Evolutionary conservation across 2,797 vertebrate genomes (phyloP).

Genomic region (Spinus olivaceus): DNA sequence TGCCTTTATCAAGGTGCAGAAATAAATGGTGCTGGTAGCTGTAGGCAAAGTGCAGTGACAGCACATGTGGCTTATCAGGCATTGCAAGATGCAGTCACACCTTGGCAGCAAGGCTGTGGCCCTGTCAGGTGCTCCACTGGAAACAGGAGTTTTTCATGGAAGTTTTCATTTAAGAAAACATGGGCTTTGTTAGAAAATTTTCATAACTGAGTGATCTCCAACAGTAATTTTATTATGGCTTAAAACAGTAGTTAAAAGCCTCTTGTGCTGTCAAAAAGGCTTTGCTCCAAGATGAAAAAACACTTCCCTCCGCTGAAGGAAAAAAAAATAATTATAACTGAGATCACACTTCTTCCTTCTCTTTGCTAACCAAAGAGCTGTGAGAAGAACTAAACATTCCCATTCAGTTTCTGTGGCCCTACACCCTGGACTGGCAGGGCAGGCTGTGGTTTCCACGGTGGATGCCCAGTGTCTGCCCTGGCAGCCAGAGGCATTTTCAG

Average conservation of each 20-base stretch:
- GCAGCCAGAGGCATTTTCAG: background rate
- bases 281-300: background rate
- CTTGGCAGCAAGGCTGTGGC: fast-evolving
- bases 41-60: background rate
- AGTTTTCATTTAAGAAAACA: background rate
- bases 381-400: background rate
- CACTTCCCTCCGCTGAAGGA: background rate
- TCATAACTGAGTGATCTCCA: background rate
- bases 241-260: background rate
- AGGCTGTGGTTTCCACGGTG: background rate
- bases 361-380: background rate
- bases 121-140: background rate
- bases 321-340: background rate
- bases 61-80: fast-evolving
- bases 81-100: background rate
- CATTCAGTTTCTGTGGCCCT: background rate
- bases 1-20: background rate
- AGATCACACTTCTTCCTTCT: background rate
- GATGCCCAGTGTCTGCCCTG: fast-evolving
- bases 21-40: background rate
- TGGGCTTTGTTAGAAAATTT: background rate
- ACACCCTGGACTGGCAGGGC: background rate
- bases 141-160: background rate
- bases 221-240: background rate
- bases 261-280: background rate